A percentile compares a stretch with the other conserved stretches of the same genome.
Conservation (phyloP, 2,888 invertebrate genomes). For the Drosophila villosipedis region DNA sequence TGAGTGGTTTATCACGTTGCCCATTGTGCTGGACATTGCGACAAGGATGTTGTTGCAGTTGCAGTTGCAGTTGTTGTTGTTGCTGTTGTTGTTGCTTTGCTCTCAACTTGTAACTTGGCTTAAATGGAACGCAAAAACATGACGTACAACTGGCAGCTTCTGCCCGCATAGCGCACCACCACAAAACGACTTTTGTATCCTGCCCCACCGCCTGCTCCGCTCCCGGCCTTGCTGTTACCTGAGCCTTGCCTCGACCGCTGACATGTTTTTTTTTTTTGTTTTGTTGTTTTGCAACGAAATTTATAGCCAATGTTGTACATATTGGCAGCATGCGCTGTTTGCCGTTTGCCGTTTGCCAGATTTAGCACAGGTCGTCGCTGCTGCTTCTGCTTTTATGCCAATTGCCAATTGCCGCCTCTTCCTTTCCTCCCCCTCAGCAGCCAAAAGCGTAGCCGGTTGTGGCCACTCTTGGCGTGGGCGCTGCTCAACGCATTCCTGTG, state of each 20-base stretch:
- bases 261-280: conserved; percentile 60
- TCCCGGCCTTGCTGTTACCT: background rate
- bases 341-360: conserved; percentile 60
- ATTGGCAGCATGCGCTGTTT: conserved; percentile 68
- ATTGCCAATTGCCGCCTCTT: conserved; percentile 57
- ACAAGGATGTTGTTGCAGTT: conserved; percentile 31
- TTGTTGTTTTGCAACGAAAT: conserved; percentile 43
- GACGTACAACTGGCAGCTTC: conserved; percentile 65
- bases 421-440: background rate
- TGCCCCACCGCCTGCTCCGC: background rate
- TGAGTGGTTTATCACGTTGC: background rate
- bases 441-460: conserved; percentile 29
- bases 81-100: conserved; percentile 12
- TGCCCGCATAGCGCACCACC: conserved; percentile 72
- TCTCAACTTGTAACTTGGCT: conserved; percentile 49
- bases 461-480: conserved; percentile 46
- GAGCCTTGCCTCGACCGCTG: conserved; percentile 44
- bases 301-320: conserved; percentile 77
- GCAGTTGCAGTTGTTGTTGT: conserved; percentile 17
- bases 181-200: conserved; percentile 45
- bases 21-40: conserved; percentile 38
- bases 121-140: conserved; percentile 63
- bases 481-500: conserved; percentile 71
- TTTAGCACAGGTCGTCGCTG: conserved; percentile 68
- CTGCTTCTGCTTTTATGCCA: conserved; percentile 77